Evolutionary conservation across 2,797 vertebrate genomes (phyloP), one percentile per base, ranked within the genome.

Genomic region (Selene dorsalis): DNA sequence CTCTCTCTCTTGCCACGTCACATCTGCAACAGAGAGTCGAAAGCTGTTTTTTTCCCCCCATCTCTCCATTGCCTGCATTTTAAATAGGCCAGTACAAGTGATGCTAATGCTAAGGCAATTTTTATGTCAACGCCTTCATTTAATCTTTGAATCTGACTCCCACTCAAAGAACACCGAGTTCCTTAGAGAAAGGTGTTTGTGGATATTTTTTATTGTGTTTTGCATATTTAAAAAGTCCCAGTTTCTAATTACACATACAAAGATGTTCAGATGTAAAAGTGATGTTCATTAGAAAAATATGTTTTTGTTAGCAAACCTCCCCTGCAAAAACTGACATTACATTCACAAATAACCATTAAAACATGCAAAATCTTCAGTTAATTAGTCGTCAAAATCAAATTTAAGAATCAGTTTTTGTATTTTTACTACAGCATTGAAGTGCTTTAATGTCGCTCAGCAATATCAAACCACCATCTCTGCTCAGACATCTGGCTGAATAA

Each of bases 1-100:
- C 22, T 68, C 79, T 48, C 18, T 64, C 65, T 79, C 45, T 65
- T 39, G 32, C 71, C 14, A 65, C 6, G 12, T 80, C 75, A 84
- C 65, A 73, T 78, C 50, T 58, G 50, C 63, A 75, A 56, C 32
- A 79, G 22, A 11, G 9, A 78, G 60, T 56, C 75, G 74, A 45
- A 67, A 57, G 35, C 56, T 8, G n/a, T 30, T 43, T 50, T 62
- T 12, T 13, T 12, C 10, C 38, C 38, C 38, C 17, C 13, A 35
- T 70, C 60, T 17, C 24, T 74, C 8, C 2, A 2, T 52, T 2
- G 9, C 16, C 56, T 52, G 22, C 17, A 35, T 74, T 58, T 67
- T 45, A 50, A 79, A 60, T 17, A 70, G 24, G 6, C 30, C 3
- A 9, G 1, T 59, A 26, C 58, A 63, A 75, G 30, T 75, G 48